Evolutionary conservation across 2,113 vertebrate species (phyloP).

Genomic region (Chloebia gouldiae): DNA sequence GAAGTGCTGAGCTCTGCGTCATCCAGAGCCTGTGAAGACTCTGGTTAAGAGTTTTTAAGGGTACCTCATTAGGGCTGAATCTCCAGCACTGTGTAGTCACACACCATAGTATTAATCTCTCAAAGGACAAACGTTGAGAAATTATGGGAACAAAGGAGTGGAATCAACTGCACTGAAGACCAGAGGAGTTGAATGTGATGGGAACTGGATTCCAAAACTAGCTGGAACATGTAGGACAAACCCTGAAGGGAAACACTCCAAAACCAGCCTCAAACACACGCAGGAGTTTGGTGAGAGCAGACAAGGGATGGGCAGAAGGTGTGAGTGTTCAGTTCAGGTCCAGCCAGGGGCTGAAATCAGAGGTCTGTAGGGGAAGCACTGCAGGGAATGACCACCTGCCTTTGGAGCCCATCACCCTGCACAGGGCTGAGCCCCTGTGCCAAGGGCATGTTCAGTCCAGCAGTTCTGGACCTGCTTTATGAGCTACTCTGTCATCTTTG

Average conservation of each 20-base stretch:
- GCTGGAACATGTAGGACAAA: neutral
- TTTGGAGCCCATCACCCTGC: neutral
- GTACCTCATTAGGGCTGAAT: neutral
- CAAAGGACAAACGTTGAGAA: constrained; percentile 9
- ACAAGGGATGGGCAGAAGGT: neutral
- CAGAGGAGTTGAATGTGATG: neutral
- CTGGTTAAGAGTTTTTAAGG: neutral
- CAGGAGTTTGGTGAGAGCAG: neutral
- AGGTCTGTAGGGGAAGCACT: neutral
- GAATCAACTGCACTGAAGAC: neutral
- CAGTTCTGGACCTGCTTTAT: neutral
- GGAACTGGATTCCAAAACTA: constrained; percentile 26
- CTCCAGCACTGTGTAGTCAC: neutral
- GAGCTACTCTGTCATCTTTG: neutral
- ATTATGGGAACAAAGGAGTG: neutral
- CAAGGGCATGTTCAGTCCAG: neutral
- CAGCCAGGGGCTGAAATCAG: neutral
- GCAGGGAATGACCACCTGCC: neutral
- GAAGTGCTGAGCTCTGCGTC: neutral
- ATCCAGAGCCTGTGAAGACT: neutral
- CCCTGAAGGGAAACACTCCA: neutral
- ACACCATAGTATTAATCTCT: neutral
- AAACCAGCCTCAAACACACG: neutral
- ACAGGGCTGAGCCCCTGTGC: neutral
- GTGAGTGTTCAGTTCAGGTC: neutral